Evolutionary conservation across 2,888 invertebrate genomes (phyloP).

Genomic region (Endomychus coccineus): DNA sequence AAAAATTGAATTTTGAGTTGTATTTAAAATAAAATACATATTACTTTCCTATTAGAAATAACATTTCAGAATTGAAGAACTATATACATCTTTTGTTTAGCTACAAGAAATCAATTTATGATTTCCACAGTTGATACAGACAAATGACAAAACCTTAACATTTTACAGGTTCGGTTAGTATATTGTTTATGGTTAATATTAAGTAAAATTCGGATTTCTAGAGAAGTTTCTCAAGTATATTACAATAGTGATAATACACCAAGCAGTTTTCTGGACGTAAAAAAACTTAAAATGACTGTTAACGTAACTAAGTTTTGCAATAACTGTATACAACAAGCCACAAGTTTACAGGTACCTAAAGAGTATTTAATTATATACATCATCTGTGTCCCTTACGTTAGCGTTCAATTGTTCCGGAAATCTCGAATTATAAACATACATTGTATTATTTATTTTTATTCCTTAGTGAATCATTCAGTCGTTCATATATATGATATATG

Average conservation of each 20-base stretch:
- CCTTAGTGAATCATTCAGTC: too few relatives aligned
- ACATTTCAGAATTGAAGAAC: slow-evolving; percentile 24
- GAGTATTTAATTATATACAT: slow-evolving; percentile 34
- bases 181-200: slow-evolving; percentile 29
- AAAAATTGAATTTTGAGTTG: slow-evolving; percentile 17
- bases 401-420: too few relatives aligned
- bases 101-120: slow-evolving; percentile 20
- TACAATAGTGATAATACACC: slow-evolving; percentile 39
- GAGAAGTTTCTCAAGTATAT: slow-evolving; percentile 40
- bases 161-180: slow-evolving; percentile 32
- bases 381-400: too few relatives aligned
- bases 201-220: slow-evolving; percentile 44
- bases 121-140: slow-evolving; percentile 22
- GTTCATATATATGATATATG: too few relatives aligned
- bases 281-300: slow-evolving; percentile 22
- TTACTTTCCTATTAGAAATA: slow-evolving; percentile 24
- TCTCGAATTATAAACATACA: too few relatives aligned
- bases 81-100: slow-evolving; percentile 27
- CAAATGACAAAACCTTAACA: slow-evolving; percentile 28
- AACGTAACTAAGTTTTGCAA: slow-evolving; percentile 31
- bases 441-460: too few relatives aligned
- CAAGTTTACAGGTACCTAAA: slow-evolving; percentile 45
- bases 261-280: too few relatives aligned
- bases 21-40: slow-evolving; percentile 23
- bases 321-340: slow-evolving; percentile 44